A percentile compares a stretch with the other conserved stretches of the same genome.
phyloP scores from a whole-genome alignment of 2,888 invertebrate species.

The Nezara viridula region DNA sequence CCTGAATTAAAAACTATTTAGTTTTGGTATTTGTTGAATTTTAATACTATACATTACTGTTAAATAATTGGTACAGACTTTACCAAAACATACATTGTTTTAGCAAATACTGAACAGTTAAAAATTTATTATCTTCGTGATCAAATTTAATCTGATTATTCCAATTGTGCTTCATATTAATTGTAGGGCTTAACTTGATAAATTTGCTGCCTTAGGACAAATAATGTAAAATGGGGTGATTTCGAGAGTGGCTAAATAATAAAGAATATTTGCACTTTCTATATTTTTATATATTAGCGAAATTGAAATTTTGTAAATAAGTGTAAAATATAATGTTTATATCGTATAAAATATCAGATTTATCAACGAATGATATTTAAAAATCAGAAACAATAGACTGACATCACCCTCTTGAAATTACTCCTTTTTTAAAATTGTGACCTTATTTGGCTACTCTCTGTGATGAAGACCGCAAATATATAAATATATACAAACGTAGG shows the following conservation, averaged over 20 bases:
- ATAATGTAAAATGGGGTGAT: conserved; percentile 35
- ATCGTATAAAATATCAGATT: neutral
- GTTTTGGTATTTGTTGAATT: conserved; percentile 33
- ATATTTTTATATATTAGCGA: conserved; percentile 54
- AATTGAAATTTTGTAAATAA: conserved; percentile 44
- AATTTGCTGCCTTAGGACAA: conserved; percentile 54
- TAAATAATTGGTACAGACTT: neutral
- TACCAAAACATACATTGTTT: conserved; percentile 2
- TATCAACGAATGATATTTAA: conserved; percentile 22
- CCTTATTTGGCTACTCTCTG: conserved; percentile 44
- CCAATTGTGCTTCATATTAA: neutral
- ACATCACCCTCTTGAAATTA: conserved; percentile 54
- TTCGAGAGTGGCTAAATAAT: conserved; percentile 32
- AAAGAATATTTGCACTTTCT: conserved; percentile 49
- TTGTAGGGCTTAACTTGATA: conserved; percentile 26
- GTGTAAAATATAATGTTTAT: conserved; percentile 31
- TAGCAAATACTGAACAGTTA: neutral
- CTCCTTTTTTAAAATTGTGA: conserved; percentile 34
- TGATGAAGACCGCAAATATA: conserved; percentile 44
- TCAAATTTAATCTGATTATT: conserved; percentile 30
- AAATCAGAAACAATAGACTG: conserved; percentile 55
- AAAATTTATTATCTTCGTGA: neutral
- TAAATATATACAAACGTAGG: conserved; percentile 22
- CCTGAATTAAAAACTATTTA: conserved; percentile 27
- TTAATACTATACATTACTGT: conserved; percentile 8